Base-by-base conservation (phyloP, 2,113 vertebrate species). In the Sinocyclocheilus grahami region DNA sequence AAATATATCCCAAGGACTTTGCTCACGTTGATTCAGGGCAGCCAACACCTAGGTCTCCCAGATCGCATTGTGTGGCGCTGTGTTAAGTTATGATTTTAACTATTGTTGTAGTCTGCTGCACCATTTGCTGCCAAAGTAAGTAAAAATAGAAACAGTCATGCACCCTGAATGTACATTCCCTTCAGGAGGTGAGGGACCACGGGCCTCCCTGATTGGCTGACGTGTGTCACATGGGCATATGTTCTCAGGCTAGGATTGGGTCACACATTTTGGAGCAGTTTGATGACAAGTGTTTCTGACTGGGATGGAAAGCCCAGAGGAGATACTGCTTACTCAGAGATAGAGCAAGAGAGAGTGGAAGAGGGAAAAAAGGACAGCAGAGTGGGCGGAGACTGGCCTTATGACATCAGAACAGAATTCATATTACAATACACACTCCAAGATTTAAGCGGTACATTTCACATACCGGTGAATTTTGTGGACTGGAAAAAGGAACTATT, bases 91-190 rank as follows among this genome's bases (percentile, higher is more conserved):
- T 89, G 91, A 89, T 91, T 92, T 90, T 83, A 93, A 93, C 92
- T 91, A 89, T 90, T 90, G 92, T 85, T 91, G 77, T 89, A 55
- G 89, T 76, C 30, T 33, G 30, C 90, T 91, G 92, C 86, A 82
- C 92, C 86, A 92, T 94, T 94, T 93, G 89, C 92, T 91, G 91
- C 90, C 91, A 92, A 87, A 90, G 90, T 88, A 90, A 93, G 92
- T 93, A 95, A 93, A 94, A 94, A 95, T 94, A 95, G 94, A 92
- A 94, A 92, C 92, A 91, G 91, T 90, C 91, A 91, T 93, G 90
- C 90, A 92, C 93, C 91, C 90, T 90, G 90, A 92, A 92, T 92
- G 92, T 94, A 92, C 91, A 90, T 93, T 92, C 91, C 93, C 93
- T 94, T 90, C 90, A 93, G 94, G 91, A 94, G 93, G 93, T 94